Evolutionary conservation across 2,113 vertebrate species (phyloP).

Genomic region (Microcebus murinus): DNA sequence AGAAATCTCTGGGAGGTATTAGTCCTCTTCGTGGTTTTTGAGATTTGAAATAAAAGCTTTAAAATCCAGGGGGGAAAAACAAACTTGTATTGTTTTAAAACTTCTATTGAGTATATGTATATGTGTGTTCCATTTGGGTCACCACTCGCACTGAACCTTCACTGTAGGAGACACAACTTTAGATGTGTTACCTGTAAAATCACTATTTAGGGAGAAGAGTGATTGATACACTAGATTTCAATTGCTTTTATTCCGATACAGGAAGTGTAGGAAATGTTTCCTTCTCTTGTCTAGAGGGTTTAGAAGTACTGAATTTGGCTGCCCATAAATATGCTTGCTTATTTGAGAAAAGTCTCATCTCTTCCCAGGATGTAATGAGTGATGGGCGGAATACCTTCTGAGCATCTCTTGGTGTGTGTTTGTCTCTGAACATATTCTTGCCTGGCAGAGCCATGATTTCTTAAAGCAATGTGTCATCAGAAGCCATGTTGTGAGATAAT

Average conservation of each 20-base stretch:
- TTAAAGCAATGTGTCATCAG: background rate
- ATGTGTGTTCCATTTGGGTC: background rate
- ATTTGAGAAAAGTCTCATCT: background rate
- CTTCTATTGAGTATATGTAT: background rate
- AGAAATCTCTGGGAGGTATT: background rate
- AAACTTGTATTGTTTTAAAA: background rate
- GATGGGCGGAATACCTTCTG: background rate
- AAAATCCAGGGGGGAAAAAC: background rate
- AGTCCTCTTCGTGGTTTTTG: background rate
- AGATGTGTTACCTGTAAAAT: background rate
- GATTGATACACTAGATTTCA: background rate
- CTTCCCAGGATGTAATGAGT: background rate
- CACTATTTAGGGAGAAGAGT: background rate
- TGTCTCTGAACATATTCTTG: slow-evolving; percentile 35
- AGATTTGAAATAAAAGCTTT: background rate
- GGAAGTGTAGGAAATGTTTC: background rate
- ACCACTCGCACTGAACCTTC: background rate
- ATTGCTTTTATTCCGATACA: background rate
- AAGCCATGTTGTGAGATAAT: slow-evolving; percentile 31
- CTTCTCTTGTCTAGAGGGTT: background rate
- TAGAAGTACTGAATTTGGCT: slow-evolving; percentile 7
- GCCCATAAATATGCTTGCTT: background rate
- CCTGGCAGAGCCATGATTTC: background rate
- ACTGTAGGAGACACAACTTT: background rate
- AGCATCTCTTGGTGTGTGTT: background rate